Base-by-base conservation (phyloP, 2,888 invertebrate genomes). In the Cabera pusaria region DNA sequence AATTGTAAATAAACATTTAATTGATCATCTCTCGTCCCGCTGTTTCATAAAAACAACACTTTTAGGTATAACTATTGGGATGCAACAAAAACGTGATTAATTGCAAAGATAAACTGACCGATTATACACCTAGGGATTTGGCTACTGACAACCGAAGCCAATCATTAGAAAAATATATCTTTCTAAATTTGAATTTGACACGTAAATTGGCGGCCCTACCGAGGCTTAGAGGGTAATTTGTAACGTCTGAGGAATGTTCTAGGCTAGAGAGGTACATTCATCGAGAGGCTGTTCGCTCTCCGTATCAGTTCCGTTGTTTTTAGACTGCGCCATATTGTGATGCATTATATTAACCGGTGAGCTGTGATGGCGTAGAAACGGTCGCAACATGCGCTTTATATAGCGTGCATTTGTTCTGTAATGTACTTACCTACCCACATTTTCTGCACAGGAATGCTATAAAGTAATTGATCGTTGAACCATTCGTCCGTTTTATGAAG, bases 341-440 rank as follows among this genome's bases (percentile, higher is more conserved):
- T 66, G 63, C 77, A 74, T 74, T 76, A 74, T 74, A 76, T 72
- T 80, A 79, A 81, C 80, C 78, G 41, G 72, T 62, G 47, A 49
- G 25, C 16, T 35, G 22, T 29, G 62, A 66, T 67, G 55, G 58
- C 59, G 60, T 38, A 52, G 43, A 50, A 52, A 59, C 52, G 26
- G 47, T 56, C 55, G 54, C 70, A 74, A 64, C 65, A 65, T 59
- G 61, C 14, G 14, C 2, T n/a, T n/a, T n/a, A n/a, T n/a, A n/a
- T n/a, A n/a, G n/a, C n/a, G n/a, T n/a, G n/a, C n/a, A n/a, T n/a
- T n/a, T n/a, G n/a, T n/a, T n/a, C n/a, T 39, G 52, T 58, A 48
- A 57, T 61, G 58, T 63, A 52, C 55, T 59, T 9, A 8, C 7
- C n/a, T 25, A 16, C 25, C 17, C 10, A 14, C 2, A n/a, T 32